Evolutionary conservation across 2,113 vertebrate genomes (phyloP).

Genomic region (Passer domesticus): DNA sequence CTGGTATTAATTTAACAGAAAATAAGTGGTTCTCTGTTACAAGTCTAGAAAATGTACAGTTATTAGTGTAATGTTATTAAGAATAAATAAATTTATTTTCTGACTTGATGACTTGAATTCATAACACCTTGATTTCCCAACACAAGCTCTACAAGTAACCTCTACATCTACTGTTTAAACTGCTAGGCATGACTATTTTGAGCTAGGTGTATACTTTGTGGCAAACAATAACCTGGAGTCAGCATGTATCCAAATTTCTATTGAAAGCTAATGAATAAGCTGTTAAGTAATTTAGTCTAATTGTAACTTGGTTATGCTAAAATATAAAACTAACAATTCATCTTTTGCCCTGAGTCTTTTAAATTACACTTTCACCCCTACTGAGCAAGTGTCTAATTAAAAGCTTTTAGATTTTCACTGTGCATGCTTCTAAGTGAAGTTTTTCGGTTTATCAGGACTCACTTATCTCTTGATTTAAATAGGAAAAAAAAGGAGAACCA

Average conservation of each 20-base stretch:
- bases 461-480: slow-evolving; percentile 49
- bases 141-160: slow-evolving; percentile 26
- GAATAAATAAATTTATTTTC: not conserved
- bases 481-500: not conserved
- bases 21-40: not conserved
- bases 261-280: slow-evolving; percentile 74
- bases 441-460: slow-evolving; percentile 65
- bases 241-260: slow-evolving; percentile 59
- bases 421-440: slow-evolving; percentile 65
- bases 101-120: not conserved
- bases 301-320: slow-evolving; percentile 72
- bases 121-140: slow-evolving; percentile 26
- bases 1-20: not conserved
- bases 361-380: slow-evolving; percentile 72
- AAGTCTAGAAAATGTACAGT: not conserved
- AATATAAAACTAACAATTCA: slow-evolving; percentile 68
- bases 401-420: slow-evolving; percentile 72
- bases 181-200: slow-evolving; percentile 2
- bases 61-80: not conserved
- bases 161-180: slow-evolving; percentile 23
- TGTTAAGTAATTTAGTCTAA: slow-evolving; percentile 76
- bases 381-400: slow-evolving; percentile 76
- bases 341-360: slow-evolving; percentile 65
- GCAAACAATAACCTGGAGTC: slow-evolving; percentile 65
- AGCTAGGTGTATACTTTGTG: slow-evolving; percentile 52